Evolutionary conservation across 2,888 invertebrate genomes (phyloP), one percentile per base, ranked within the genome.

Genomic region (Drosophila pegasa): DNA sequence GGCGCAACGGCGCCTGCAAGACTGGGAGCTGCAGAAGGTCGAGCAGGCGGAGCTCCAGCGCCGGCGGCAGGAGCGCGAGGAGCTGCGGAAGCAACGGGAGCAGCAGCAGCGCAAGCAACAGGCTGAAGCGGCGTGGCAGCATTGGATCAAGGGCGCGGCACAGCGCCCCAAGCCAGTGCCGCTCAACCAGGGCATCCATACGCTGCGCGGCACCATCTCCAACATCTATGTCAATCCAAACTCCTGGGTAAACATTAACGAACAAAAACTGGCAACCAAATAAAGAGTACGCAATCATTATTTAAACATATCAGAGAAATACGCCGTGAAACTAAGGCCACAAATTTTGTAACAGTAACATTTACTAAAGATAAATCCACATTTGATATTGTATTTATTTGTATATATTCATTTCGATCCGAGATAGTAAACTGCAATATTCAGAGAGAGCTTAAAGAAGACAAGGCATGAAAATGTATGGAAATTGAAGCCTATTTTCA

Each of bases 141-240:
- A 82, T 5, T 92, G 92, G 92, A 54, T 91, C 10, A 86, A 89
- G 45, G 85, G 80, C 10, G 92, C 84, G 8, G 78, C 76, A 0
- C 78, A 89, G 3, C 90, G 91, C 41, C 92, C 92, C 7, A 92
- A 92, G 38, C 92, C 92, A 3, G 92, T 92, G 45, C 92, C 92
- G 2, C 78, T 92, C 3, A 91, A 91, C 65, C 89, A 89, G 20
- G 92, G 92, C 10, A 75, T 92, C 2, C 68, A 88, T 14, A 89
- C 92, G 3, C 75, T 92, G 27, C 90, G 90, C 20, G 92, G 92
- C 33, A 91, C 92, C 1, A 71, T 92, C 55, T 92, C 92, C 3
- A 62, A 87, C 27, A 88, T 91, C 20, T 92, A 86, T 63, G 64
- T 92, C 2, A 92, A 92, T 84, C 92, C 92, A 18, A 90, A 89